Percentiles rank a stretch among this genome's conserved stretches.
Conservation (phyloP, 2,113 vertebrate species). For the Plestiodon gilberti region DNA sequence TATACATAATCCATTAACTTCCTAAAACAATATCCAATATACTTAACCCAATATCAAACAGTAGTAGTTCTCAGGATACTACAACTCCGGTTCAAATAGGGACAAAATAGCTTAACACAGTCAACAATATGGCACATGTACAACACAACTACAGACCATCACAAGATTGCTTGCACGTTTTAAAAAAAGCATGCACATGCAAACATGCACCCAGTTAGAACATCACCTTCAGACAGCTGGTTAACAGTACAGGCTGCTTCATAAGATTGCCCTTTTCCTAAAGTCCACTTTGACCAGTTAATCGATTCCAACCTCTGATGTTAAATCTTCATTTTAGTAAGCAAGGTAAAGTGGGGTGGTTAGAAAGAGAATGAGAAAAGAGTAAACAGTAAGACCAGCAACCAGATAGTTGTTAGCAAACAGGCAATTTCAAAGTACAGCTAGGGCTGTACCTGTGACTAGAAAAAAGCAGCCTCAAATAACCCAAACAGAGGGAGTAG, state of each 20-base stretch:
- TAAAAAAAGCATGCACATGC: slow-evolving; percentile 65
- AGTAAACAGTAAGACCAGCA: slow-evolving; percentile 55
- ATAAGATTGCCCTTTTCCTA: slow-evolving; percentile 75
- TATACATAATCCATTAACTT: not conserved
- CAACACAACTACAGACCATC: slow-evolving; percentile 25
- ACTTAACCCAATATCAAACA: not conserved
- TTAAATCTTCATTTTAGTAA: slow-evolving; percentile 82
- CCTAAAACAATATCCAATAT: slow-evolving; percentile 3
- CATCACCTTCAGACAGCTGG: slow-evolving; percentile 69
- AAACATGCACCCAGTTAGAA: slow-evolving; percentile 69
- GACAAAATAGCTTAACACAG: slow-evolving; percentile 8
- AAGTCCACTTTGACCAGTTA: slow-evolving; percentile 79
- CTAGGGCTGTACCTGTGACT: slow-evolving; percentile 51
- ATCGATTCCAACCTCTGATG: slow-evolving; percentile 74
- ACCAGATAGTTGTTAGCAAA: slow-evolving; percentile 35
- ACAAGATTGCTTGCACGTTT: slow-evolving; percentile 53
- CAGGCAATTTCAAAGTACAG: slow-evolving; percentile 47
- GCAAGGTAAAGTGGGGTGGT: slow-evolving; percentile 71
- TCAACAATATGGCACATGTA: slow-evolving; percentile 12
- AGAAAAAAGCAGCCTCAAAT: slow-evolving; percentile 48
- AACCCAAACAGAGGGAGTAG: slow-evolving; percentile 27
- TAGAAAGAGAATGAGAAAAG: slow-evolving; percentile 74
- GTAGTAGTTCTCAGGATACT: not conserved
- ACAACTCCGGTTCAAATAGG: not conserved
- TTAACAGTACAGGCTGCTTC: slow-evolving; percentile 67